Base-by-base conservation (phyloP, 2,888 invertebrate genomes). In the Uloborus plumipes region DNA sequence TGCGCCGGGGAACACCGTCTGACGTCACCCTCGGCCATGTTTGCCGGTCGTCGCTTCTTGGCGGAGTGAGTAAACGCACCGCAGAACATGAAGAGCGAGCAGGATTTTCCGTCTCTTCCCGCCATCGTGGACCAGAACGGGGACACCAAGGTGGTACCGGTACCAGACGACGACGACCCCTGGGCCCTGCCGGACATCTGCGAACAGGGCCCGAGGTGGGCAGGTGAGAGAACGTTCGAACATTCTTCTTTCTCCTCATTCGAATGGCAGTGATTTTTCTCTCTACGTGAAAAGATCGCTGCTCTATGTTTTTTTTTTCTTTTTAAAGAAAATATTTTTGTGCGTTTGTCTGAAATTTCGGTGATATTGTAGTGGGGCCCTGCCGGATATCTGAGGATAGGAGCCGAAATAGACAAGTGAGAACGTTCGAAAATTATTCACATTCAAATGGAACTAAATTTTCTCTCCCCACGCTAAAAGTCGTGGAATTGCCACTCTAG, bases 171-270 rank as follows among this genome's bases (percentile, higher is more conserved):
- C 50, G 73, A 83, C 18, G 86, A 86, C 61, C 86, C 86, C 15
- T 86, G 86, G 86, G 86, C 85, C 26, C 20, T 84, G 53, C 84
- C 85, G n/a, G 86, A 86, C 39, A 62, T 86, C 13, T 78, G 84
- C 49, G 86, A 86, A 55, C 69, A 77, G 22, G 85, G 86, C 11
- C 83, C 79, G 7, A 64, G 82, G 49, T 86, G 86, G 86, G 64
- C 85, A 85, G 86, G 86, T 86, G 79, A 80, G 74, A 22, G n/a
- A 65, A 20, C 22, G 18, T 58, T 50, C 69, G n/a, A 16, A 58
- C 16, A 18, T 47, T 71, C 2, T 61, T 61, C 2, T 31, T 61
- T 61, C 2, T 31, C 16, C 20, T 14, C 26, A 39, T 39, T 2
- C 39, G 9, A 39, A 39, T 39, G 39, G 39, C 39, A 39, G 39